Percentiles rank a stretch among this genome's conserved stretches.
Evolutionary conservation across 2,797 vertebrate species (phyloP).

Genomic region (Hippoglossus hippoglossus): DNA sequence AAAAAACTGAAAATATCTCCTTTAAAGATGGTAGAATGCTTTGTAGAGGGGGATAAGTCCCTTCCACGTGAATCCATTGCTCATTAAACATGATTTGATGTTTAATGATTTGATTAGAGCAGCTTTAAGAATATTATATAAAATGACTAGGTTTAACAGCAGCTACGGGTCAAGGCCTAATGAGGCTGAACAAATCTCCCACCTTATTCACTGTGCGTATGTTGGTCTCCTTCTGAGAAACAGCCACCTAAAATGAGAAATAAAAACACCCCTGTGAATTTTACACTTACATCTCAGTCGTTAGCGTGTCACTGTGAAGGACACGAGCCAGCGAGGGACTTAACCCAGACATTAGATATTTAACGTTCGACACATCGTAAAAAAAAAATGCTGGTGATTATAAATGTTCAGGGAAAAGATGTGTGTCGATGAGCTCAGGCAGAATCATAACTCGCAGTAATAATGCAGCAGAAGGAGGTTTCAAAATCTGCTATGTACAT

Average conservation of each 20-base stretch:
- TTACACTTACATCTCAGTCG: slow-evolving; percentile 18
- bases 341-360: slow-evolving; percentile 15
- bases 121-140: no score
- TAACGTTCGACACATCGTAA: background rate
- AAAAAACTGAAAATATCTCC: no score
- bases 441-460: slow-evolving; percentile 29
- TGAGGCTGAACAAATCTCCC: slow-evolving; percentile 14
- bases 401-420: background rate
- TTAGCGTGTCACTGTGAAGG: background rate
- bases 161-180: background rate
- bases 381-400: background rate
- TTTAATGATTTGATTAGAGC: no score
- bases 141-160: no score
- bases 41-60: no score
- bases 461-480: slow-evolving; percentile 34
- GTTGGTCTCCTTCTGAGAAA: slow-evolving; percentile 62
- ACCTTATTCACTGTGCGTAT: slow-evolving; percentile 71
- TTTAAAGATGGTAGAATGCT: no score
- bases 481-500: slow-evolving; percentile 51
- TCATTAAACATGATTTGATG: no score
- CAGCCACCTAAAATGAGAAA: slow-evolving; percentile 68
- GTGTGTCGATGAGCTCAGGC: slow-evolving; percentile 3
- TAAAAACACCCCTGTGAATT: slow-evolving; percentile 36
- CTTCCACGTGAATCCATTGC: no score
- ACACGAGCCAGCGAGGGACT: slow-evolving; percentile 12